A percentile compares a stretch with the other conserved stretches of the same genome.
Evolutionary conservation across 2,888 invertebrate species (phyloP).

Genomic region (Hypomecis atomaria): DNA sequence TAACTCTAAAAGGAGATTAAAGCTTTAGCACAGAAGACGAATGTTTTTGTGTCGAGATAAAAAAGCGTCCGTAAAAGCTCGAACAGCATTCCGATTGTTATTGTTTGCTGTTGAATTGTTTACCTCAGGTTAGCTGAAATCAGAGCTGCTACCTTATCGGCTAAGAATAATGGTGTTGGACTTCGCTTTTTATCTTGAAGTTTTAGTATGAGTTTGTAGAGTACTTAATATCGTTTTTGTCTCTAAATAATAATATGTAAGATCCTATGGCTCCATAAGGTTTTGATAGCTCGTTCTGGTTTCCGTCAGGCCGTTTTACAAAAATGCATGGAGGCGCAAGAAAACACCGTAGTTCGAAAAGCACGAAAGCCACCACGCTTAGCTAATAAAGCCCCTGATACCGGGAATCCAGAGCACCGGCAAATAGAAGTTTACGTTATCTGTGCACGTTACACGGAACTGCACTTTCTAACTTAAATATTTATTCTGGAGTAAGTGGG

Average conservation of each 20-base stretch:
- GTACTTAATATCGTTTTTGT: too few relatives aligned
- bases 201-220: too few relatives aligned
- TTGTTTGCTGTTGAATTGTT: constrained; percentile 60
- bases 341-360: too few relatives aligned
- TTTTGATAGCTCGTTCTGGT: too few relatives aligned
- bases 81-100: constrained; percentile 44
- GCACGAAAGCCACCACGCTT: too few relatives aligned
- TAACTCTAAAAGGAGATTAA: constrained; percentile 40
- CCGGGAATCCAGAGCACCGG: constrained; percentile 68
- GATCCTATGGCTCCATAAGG: too few relatives aligned
- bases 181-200: too few relatives aligned
- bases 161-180: too few relatives aligned
- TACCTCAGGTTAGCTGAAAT: constrained; percentile 55
- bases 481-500: constrained; percentile 77
- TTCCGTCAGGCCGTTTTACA: too few relatives aligned
- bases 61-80: constrained; percentile 40
- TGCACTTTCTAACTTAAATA: constrained; percentile 83
- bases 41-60: constrained; percentile 40
- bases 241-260: too few relatives aligned
- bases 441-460: constrained; percentile 79
- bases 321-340: too few relatives aligned
- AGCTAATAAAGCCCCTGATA: constrained; percentile 35
- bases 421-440: constrained; percentile 71
- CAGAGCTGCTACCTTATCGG: constrained; percentile 27
- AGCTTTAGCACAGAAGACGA: constrained; percentile 31